Conservation (phyloP, 2,888 invertebrate species). For the Belgica antarctica region DNA sequence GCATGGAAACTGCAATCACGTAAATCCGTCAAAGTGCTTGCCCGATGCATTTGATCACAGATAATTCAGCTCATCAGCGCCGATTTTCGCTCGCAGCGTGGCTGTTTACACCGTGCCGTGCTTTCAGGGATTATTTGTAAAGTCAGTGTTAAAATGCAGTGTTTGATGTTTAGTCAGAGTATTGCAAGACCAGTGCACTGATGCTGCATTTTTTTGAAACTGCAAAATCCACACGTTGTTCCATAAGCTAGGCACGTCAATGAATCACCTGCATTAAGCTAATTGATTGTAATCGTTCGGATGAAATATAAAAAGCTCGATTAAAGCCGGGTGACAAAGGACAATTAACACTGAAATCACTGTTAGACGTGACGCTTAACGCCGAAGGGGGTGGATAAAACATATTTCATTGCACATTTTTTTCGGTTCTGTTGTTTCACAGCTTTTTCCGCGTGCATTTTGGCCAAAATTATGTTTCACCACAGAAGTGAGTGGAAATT, state of each 20-base stretch:
- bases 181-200: too few relatives aligned
- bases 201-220: too few relatives aligned
- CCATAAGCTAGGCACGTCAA: too few relatives aligned
- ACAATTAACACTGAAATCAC: conserved; percentile 29
- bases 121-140: too few relatives aligned
- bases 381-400: not conserved
- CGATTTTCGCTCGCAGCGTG: conserved; percentile 4
- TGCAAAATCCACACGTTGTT: too few relatives aligned
- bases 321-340: conserved; percentile 20
- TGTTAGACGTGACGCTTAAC: not conserved
- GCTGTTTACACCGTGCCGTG: not conserved
- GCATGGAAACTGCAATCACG: conserved; percentile 8
- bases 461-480: conserved; percentile 22
- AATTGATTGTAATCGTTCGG: conserved; percentile 19
- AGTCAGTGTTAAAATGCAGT: too few relatives aligned
- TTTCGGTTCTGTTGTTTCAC: conserved; percentile 11
- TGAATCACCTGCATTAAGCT: conserved; percentile 14
- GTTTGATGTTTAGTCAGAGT: too few relatives aligned
- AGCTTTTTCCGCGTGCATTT: conserved; percentile 26
- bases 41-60: conserved; percentile 7
- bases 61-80: not conserved
- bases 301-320: conserved; percentile 21
- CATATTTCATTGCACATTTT: conserved; percentile 28
- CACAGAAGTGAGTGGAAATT: conserved; percentile 33
- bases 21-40: conserved; percentile 17